Evolutionary conservation across 2,113 vertebrate species (phyloP).

Genomic region (Erinaceus europaeus): DNA sequence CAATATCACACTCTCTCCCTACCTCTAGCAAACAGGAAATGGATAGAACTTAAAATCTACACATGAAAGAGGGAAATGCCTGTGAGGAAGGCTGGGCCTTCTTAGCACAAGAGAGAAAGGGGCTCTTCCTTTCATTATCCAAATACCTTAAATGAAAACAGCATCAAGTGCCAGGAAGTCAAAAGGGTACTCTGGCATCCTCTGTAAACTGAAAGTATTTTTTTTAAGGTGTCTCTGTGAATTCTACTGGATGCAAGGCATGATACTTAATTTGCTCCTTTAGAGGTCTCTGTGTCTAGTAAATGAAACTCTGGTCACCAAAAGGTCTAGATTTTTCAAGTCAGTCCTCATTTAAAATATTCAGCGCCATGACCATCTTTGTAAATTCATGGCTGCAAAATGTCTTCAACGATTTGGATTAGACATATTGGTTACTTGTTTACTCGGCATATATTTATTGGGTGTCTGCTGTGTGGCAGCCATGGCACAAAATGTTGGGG

Average conservation of each 20-base stretch:
- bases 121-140: background rate
- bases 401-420: background rate
- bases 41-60: background rate
- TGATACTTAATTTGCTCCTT: slow-evolving; percentile 14
- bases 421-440: slow-evolving; percentile 15
- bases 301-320: slow-evolving; percentile 9
- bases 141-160: slow-evolving; percentile 45
- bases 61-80: background rate
- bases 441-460: background rate
- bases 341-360: slow-evolving; percentile 30
- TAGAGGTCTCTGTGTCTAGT: background rate
- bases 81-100: background rate
- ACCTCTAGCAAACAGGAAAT: background rate
- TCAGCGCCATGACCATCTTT: background rate
- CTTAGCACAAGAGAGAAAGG: background rate
- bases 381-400: background rate
- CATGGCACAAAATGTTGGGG: background rate
- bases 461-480: background rate
- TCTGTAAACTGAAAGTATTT: slow-evolving; percentile 2
- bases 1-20: background rate
- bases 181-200: slow-evolving; percentile 7
- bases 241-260: background rate
- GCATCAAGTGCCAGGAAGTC: background rate
- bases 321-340: background rate
- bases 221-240: slow-evolving; percentile 23